phyloP scores from a whole-genome alignment of 2,888 invertebrate genomes.

The Chrysodeixis includens region DNA sequence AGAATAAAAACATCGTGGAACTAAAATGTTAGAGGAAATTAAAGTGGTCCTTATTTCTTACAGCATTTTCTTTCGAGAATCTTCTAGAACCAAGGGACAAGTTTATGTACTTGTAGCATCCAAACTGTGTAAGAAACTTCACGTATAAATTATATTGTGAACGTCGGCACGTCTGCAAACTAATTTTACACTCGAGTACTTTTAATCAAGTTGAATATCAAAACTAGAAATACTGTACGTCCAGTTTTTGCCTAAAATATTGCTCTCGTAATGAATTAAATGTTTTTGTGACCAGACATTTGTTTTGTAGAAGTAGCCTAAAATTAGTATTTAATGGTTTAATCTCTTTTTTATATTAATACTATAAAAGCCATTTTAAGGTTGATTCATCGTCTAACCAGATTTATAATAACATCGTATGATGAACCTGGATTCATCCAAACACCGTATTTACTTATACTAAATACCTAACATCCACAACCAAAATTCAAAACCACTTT shows the following conservation, averaged over 20 bases:
- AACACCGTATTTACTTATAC: no score
- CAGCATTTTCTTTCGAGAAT: slow-evolving; percentile 52
- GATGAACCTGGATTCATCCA: no score
- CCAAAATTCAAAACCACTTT: no score
- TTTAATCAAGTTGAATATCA: slow-evolving; percentile 63
- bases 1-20: slow-evolving; percentile 43
- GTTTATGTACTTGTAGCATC: slow-evolving; percentile 40
- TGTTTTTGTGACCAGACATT: not conserved
- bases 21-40: slow-evolving; percentile 47
- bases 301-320: not conserved
- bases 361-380: no score
- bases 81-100: slow-evolving; percentile 34
- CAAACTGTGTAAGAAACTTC: slow-evolving; percentile 55
- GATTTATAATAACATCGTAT: no score
- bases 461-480: no score
- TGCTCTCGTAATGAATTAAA: not conserved
- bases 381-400: no score
- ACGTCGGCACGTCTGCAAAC: slow-evolving; percentile 41
- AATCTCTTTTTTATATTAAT: no score
- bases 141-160: slow-evolving; percentile 55
- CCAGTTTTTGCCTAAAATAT: slow-evolving; percentile 11
- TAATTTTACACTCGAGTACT: slow-evolving; percentile 66
- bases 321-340: not conserved
- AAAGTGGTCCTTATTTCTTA: slow-evolving; percentile 48
- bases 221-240: slow-evolving; percentile 23